Conservation (phyloP, 2,797 vertebrate species). For the Ctenopoma kingsleyae region DNA sequence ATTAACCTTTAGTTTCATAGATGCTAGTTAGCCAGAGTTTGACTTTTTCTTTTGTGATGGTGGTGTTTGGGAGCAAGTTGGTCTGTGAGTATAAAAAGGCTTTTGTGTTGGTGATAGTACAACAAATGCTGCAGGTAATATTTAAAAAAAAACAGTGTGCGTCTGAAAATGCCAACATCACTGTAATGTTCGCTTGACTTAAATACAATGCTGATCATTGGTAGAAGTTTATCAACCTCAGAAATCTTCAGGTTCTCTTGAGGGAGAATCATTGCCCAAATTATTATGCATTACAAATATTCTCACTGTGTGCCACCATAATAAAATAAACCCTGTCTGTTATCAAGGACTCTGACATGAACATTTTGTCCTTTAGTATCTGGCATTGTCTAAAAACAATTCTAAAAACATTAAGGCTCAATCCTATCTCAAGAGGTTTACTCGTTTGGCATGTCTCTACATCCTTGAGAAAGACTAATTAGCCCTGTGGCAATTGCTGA, state of each 20-base stretch:
- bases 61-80: background rate
- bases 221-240: background rate
- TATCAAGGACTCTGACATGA: constrained; percentile 42
- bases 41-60: background rate
- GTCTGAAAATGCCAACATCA: background rate
- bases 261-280: background rate
- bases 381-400: constrained; percentile 44
- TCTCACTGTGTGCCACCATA: constrained; percentile 10
- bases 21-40: background rate
- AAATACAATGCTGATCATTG: background rate
- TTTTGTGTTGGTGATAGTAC: background rate
- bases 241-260: background rate
- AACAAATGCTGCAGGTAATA: constrained; percentile 4
- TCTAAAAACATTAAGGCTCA: constrained; percentile 54
- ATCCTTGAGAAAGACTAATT: constrained; percentile 77
- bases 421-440: constrained; percentile 55
- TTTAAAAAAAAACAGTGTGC: background rate
- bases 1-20: background rate
- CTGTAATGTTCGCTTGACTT: background rate
- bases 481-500: constrained; percentile 65
- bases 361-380: constrained; percentile 23
- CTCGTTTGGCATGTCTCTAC: constrained; percentile 68
- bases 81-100: constrained; percentile 1
- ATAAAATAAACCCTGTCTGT: constrained; percentile 9
- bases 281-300: background rate